phyloP scores from a whole-genome alignment of 2,797 vertebrate genomes.

The Sebastes steindachneri region DNA sequence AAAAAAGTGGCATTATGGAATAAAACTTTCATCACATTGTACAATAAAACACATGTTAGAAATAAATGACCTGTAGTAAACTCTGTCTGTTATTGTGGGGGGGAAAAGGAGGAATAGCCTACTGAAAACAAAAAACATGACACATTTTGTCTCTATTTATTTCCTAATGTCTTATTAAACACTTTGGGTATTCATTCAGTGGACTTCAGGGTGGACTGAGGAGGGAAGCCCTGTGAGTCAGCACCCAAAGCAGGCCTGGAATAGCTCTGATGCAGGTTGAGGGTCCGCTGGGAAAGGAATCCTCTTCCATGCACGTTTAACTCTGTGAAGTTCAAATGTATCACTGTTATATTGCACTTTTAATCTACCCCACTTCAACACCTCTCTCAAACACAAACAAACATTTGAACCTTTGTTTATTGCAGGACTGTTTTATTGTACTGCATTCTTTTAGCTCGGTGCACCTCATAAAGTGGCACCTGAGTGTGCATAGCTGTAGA shows the following conservation, averaged over 20 bases:
- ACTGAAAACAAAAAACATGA: no score
- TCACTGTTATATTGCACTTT: neutral
- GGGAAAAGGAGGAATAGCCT: fast-evolving
- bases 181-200: fast-evolving
- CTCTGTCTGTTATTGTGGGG: neutral
- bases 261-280: no score
- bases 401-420: neutral
- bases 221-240: no score
- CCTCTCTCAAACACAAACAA: neutral
- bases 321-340: neutral
- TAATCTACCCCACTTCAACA: neutral
- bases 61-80: neutral
- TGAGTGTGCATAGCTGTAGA: neutral
- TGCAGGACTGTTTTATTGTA: neutral
- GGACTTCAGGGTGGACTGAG: no score
- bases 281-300: no score
- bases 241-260: neutral
- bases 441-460: neutral
- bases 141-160: neutral
- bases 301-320: neutral
- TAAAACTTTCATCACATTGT: neutral
- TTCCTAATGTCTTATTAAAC: no score
- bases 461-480: neutral
- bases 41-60: neutral
- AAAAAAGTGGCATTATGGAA: no score